Evolutionary conservation across 2,888 invertebrate genomes (phyloP), one percentile per base, ranked within the genome.

Genomic region (Slavum lentiscoides): DNA sequence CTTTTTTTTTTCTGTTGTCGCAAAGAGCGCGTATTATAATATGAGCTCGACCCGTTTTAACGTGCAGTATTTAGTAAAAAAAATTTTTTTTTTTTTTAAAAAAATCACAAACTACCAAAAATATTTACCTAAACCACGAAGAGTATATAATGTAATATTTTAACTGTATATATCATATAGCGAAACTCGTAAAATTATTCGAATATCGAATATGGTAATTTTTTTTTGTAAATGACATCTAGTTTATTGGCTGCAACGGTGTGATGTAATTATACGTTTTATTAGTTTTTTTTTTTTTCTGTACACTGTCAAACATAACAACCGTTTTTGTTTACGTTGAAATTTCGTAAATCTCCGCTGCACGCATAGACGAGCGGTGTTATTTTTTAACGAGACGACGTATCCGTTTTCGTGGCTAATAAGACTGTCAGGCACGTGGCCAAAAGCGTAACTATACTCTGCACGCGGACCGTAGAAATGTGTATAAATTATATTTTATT

Each of bases 371-470:
- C 49, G 43, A 9, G 13, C 49, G 59, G 43, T 72, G 23, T 43
- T 59, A 17, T 59, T 72, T 43, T 30, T 30, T 9, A 43, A 61
- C 72, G 6, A 58, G 17, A 23, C 37, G 15, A n/a, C 21, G 39
- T 21, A 17, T 39, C 39, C 21, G 5, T 13, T 59, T 15, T 39
- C 30, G 39, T n/a, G 21, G 21, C n/a, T 72, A 59, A 70, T 58
- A 58, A 70, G 58, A 72, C 39, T 61, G 17, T 70, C 30, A 62
- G 62, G 49, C 49, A 73, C 49, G 62, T 73, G 62, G 62, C 62
- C 62, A 74, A 74, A n/a, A 74, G 13, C 3, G 43, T 43, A 30
- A 30, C 30, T 30, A 30, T 30, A 30, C 49, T 49, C 7, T 13
- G 13, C 13, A 49, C 30, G 30, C n/a, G 23, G 30, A 30, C 30